Evolutionary conservation across 1,140 invertebrate species (phyloP).

Genomic region (Daktulosphaira vitifoliae): DNA sequence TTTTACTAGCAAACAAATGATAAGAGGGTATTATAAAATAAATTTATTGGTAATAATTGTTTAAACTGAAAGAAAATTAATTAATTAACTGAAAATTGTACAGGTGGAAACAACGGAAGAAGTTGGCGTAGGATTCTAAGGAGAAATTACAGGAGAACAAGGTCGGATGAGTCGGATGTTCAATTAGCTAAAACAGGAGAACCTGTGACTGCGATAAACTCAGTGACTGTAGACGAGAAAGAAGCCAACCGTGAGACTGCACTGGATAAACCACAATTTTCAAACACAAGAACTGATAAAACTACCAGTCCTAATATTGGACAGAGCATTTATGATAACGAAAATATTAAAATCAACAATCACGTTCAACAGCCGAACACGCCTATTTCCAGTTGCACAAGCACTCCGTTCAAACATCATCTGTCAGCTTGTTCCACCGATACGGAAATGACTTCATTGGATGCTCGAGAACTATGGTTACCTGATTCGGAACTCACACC

Average conservation of each 20-base stretch:
- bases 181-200: neutral
- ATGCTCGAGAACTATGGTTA: slow-evolving; percentile 70
- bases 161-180: slow-evolving; percentile 17
- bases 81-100: no score
- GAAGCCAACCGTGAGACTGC: slow-evolving; percentile 1
- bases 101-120: neutral
- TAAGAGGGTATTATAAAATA: no score
- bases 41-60: no score
- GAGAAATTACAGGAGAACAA: slow-evolving; percentile 9
- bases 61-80: no score
- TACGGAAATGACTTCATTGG: slow-evolving; percentile 67
- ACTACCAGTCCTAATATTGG: neutral
- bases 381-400: slow-evolving; percentile 43
- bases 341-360: no score
- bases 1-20: no score
- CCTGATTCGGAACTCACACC: slow-evolving; percentile 68
- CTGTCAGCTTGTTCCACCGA: slow-evolving; percentile 57
- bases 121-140: slow-evolving; percentile 13
- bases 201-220: neutral
- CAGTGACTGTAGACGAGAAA: neutral
- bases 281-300: neutral
- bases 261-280: neutral
- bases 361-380: no score
- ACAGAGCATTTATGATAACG: no score
- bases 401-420: slow-evolving; percentile 34